phyloP scores from a whole-genome alignment of 2,113 vertebrate species.

The Tretioscincus oriximinensis region DNA sequence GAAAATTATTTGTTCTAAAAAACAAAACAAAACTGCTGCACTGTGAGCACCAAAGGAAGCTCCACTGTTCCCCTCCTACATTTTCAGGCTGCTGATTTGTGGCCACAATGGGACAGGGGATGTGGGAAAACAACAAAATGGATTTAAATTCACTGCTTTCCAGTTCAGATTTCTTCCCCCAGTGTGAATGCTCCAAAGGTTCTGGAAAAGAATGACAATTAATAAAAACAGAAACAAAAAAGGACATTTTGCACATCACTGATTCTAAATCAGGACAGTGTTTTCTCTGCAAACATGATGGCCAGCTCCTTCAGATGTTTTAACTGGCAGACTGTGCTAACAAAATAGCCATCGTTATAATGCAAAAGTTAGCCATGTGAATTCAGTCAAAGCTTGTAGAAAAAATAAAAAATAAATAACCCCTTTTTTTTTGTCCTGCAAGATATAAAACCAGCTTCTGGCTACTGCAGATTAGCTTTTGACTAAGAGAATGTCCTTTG shows the following conservation, averaged over 20 bases:
- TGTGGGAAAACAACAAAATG: too few relatives aligned
- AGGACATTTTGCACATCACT: conserved; percentile 53
- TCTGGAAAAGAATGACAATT: background rate
- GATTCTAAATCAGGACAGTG: conserved; percentile 46
- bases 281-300: conserved; percentile 47
- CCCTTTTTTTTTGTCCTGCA: conserved; percentile 23
- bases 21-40: too few relatives aligned
- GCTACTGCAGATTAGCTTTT: conserved; percentile 47
- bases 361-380: conserved; percentile 21
- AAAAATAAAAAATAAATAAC: conserved; percentile 23
- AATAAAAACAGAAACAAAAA: conserved; percentile 20
- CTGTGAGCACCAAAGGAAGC: too few relatives aligned
- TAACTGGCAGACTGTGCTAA: conserved; percentile 38
- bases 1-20: too few relatives aligned
- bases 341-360: conserved; percentile 16
- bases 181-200: background rate
- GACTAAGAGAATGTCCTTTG: conserved; percentile 9
- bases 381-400: conserved; percentile 37
- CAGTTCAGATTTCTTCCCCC: too few relatives aligned
- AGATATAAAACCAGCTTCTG: conserved; percentile 37
- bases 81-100: too few relatives aligned
- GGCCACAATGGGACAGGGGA: too few relatives aligned
- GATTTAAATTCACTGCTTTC: too few relatives aligned
- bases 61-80: too few relatives aligned
- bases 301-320: conserved; percentile 45